phyloP scores from a whole-genome alignment of 2,888 invertebrate genomes.

The Harpalus rubripes region DNA sequence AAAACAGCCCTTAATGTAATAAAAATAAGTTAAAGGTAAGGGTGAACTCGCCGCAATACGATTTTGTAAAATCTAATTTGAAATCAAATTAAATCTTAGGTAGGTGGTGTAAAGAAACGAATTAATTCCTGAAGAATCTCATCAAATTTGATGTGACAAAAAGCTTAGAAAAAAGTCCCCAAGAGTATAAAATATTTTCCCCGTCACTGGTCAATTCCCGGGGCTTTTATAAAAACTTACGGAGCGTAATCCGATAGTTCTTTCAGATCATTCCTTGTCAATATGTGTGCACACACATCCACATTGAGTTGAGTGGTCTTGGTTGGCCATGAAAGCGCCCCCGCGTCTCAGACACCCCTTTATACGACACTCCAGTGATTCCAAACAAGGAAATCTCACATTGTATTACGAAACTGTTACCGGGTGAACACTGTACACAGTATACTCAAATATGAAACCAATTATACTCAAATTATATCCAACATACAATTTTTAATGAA shows the following conservation, averaged over 20 bases:
- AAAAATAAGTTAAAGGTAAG: conserved; percentile 1
- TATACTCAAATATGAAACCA: too few relatives aligned
- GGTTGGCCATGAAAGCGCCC: conserved; percentile 26
- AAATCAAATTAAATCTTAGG: conserved; percentile 22
- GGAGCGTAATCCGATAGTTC: conserved; percentile 59
- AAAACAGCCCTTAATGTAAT: neutral
- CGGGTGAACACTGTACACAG: too few relatives aligned
- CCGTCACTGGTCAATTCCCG: conserved; percentile 56
- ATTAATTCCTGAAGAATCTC: conserved; percentile 44
- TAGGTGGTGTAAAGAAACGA: neutral
- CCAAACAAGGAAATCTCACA: neutral
- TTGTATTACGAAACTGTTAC: neutral
- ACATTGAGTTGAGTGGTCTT: conserved; percentile 52
- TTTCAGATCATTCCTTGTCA: conserved; percentile 59
- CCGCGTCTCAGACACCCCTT: neutral
- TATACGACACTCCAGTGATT: neutral
- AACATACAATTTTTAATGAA: too few relatives aligned
- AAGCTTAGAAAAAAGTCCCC: conserved; percentile 20
- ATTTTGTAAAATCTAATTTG: conserved; percentile 10
- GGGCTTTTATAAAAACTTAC: conserved; percentile 53
- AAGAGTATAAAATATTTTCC: conserved; percentile 55
- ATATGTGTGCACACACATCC: conserved; percentile 60
- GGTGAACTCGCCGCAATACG: neutral
- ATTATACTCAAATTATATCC: too few relatives aligned
- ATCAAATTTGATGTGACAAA: conserved; percentile 39